Percentiles rank a stretch among this genome's conserved stretches.
phyloP scores from a whole-genome alignment of 2,888 invertebrate genomes.

The Ischnus inquisitorius region DNA sequence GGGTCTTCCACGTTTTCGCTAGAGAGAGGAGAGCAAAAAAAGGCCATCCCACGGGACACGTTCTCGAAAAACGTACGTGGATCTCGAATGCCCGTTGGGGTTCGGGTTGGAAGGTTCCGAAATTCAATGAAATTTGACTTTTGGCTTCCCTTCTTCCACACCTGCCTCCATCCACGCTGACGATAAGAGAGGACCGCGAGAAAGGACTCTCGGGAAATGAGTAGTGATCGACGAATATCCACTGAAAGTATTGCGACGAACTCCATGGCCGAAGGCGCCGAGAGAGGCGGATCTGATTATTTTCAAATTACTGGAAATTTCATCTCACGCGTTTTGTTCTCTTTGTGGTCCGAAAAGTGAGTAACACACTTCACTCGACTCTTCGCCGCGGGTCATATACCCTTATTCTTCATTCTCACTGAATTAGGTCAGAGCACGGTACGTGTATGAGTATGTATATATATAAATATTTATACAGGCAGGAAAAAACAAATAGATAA shows the following conservation, averaged over 20 bases:
- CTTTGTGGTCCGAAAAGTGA: not conserved
- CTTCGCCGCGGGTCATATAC: too few species aligned
- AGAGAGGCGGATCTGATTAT: constrained; percentile 6
- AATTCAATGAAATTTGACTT: constrained; percentile 66
- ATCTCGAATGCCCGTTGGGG: constrained; percentile 47
- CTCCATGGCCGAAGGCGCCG: not conserved
- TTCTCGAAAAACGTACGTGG: constrained; percentile 41
- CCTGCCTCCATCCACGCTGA: constrained; percentile 2
- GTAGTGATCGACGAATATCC: not conserved
- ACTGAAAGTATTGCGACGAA: not conserved
- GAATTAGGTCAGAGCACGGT: constrained; percentile 6
- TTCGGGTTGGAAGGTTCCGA: constrained; percentile 38
- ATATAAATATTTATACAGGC: not conserved
- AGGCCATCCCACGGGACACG: constrained; percentile 52
- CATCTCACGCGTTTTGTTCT: not conserved
- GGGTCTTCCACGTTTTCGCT: constrained; percentile 42
- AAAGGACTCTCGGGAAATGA: constrained; percentile 36
- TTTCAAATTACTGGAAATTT: not conserved
- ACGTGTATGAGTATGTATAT: not conserved
- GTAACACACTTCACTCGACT: too few species aligned
- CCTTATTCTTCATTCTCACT: too few species aligned
- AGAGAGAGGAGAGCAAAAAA: constrained; percentile 9
- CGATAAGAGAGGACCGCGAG: constrained; percentile 16
- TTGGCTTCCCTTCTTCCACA: not conserved
- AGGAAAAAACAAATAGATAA: constrained; percentile 28